Evolutionary conservation across 2,888 invertebrate species (phyloP), one percentile per base, ranked within the genome.

Genomic region (Melikaiella ostensackeni): DNA sequence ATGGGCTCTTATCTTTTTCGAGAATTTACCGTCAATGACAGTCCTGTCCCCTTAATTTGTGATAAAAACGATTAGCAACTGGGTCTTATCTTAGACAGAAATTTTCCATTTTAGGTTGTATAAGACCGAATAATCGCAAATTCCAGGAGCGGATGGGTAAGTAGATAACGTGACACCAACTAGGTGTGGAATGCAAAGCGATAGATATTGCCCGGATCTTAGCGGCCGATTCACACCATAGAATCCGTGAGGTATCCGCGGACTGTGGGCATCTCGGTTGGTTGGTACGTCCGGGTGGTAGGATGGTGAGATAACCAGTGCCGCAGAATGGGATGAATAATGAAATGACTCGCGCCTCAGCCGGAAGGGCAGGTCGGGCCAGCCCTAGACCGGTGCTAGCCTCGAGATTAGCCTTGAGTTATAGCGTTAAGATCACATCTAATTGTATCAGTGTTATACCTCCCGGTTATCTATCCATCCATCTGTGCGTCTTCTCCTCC

Each of bases 371-470:
- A 85, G 80, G 82, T 82, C 84, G 78, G 84, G 84, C 86, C 84
- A 81, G 81, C 83, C 82, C 81, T 82, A 81, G 80, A 85, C 84
- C 81, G 81, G 82, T 83, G 81, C 79, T 82, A 85, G 86, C 86
- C 84, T 86, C 78, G 86, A 91, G 91, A 91, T 91, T 91, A 91
- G 89, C 88, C 85, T 83, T 91, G 90, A 91, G 89, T 91, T 91
- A 91, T 91, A 88, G 90, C 86, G 88, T 88, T 88, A 87, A 90
- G 91, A 91, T 91, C 89, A 88, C 88, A 91, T 91, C 91, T 90
- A 90, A 91, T 91, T 91, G 91, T 91, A 91, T 91, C 91, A 90
- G 90, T 88, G 85, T 84, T 86, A 84, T 83, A 85, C 86, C 83
- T 83, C 87, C 85, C 85, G 80, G 82, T 84, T 84, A 78, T 86